Conservation (phyloP, 2,797 vertebrate species). For the Xenentodon cancila region DNA sequence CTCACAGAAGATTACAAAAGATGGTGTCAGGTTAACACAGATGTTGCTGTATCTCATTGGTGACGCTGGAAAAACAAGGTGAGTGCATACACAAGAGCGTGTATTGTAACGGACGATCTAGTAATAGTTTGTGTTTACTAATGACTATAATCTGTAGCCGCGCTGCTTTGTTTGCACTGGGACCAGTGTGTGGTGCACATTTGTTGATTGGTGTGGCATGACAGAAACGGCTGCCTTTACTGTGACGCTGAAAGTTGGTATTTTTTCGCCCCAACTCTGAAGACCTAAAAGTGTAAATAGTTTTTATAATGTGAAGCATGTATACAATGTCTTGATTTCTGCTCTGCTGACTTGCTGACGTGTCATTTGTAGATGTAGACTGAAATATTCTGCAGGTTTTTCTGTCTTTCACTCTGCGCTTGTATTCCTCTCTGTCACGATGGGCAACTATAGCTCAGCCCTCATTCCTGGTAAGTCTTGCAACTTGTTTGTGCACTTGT, state of each 20-base stretch:
- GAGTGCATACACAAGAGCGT: slow-evolving; percentile 33
- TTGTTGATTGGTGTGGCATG: slow-evolving; percentile 45
- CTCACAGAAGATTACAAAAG: slow-evolving; percentile 65
- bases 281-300: not conserved
- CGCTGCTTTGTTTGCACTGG: slow-evolving; percentile 7
- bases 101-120: slow-evolving; percentile 31
- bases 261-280: not conserved
- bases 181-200: slow-evolving; percentile 41
- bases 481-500: slow-evolving; percentile 24
- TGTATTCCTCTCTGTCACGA: slow-evolving; percentile 69
- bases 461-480: slow-evolving; percentile 74
- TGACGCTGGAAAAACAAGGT: slow-evolving; percentile 63
- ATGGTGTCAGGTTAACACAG: slow-evolving; percentile 70
- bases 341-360: slow-evolving; percentile 55
- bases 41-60: slow-evolving; percentile 55
- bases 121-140: slow-evolving; percentile 34
- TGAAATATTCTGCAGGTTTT: slow-evolving; percentile 61
- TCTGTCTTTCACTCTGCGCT: slow-evolving; percentile 73
- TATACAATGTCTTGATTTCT: slow-evolving; percentile 12
- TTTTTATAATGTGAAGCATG: not conserved
- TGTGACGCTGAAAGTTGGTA: slow-evolving; percentile 13
- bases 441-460: slow-evolving; percentile 81
- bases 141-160: slow-evolving; percentile 17
- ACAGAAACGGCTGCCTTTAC: slow-evolving; percentile 45
- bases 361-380: slow-evolving; percentile 75